A percentile compares a stretch with the other conserved stretches of the same genome.
Conservation (phyloP, 2,113 vertebrate species). For the Clinocottus analis region DNA sequence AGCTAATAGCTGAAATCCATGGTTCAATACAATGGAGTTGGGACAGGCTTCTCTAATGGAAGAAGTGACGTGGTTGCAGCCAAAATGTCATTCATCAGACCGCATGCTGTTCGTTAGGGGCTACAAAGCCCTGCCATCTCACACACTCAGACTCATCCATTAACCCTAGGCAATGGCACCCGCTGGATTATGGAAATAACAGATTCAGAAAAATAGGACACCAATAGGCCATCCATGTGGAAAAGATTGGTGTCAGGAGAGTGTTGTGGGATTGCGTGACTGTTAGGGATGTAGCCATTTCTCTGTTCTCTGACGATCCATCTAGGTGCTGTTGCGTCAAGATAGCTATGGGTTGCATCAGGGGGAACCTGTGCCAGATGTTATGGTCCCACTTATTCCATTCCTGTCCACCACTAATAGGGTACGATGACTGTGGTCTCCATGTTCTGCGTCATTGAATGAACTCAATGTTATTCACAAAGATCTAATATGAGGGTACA, state of each 20-base stretch:
- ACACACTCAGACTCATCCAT: slow-evolving; percentile 91
- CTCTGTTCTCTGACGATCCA: slow-evolving; percentile 60
- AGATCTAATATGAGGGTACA: slow-evolving; percentile 61
- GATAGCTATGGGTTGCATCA: slow-evolving; percentile 68
- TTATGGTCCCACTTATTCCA: slow-evolving; percentile 66
- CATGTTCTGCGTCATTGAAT: slow-evolving; percentile 64
- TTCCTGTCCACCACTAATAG: slow-evolving; percentile 72
- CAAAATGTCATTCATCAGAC: slow-evolving; percentile 95
- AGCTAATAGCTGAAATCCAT: slow-evolving; percentile 92
- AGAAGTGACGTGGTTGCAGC: slow-evolving; percentile 95
- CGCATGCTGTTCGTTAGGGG: slow-evolving; percentile 89
- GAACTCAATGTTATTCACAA: slow-evolving; percentile 60
- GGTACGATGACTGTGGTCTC: slow-evolving; percentile 60
- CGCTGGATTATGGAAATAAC: slow-evolving; percentile 85
- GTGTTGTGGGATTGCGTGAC: slow-evolving; percentile 75
- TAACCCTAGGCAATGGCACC: slow-evolving; percentile 88
- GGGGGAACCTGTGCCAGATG: slow-evolving; percentile 63
- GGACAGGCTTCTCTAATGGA: slow-evolving; percentile 97
- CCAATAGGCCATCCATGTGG: slow-evolving; percentile 79
- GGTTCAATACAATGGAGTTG: slow-evolving; percentile 97
- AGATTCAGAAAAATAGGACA: slow-evolving; percentile 80
- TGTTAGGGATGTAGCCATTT: slow-evolving; percentile 57
- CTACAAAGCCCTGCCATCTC: slow-evolving; percentile 93
- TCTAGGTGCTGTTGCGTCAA: slow-evolving; percentile 67
- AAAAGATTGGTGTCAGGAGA: slow-evolving; percentile 79